Evolutionary conservation across 1,140 invertebrate genomes (phyloP), one percentile per base, ranked within the genome.

Genomic region (Acromyrmex heyeri): DNA sequence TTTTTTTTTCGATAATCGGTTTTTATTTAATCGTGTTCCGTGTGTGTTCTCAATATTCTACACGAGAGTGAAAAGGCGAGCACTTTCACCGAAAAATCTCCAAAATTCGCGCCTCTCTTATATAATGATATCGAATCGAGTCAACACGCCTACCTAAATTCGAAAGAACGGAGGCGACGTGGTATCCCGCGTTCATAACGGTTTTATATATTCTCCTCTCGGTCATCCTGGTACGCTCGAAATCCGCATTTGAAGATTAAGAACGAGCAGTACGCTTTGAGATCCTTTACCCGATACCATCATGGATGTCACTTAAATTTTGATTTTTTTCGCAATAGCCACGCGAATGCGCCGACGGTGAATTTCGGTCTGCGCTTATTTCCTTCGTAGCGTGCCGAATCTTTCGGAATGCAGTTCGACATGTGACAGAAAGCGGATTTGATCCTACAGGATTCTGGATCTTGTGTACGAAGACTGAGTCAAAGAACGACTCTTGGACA

Each of bases 21-120:
- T 57, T 57, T 69, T 48, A 24, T 69, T 50, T 24, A 8, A 16
- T 4, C 5, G 6, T 48, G 21, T 18, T 75, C 38, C 34, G 10
- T 34, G 30, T 65, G 30, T 48, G 55, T 55, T 61, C 55, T 18
- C 44, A 14, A 79, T 67, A 65, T 7, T 8, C 21, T 34, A 24
- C 3, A 38, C n/a, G 62, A 55, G 44, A 79, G 27, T 14, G 64
- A 69, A 18, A 62, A 79, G 27, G 44, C n/a, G 27, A n/a, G 69
- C 44, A 75, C 79, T 83, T 83, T 83, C 79, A 83, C 69, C 57
- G 27, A 73, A 50, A 75, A 62, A 83, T 75, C 27, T 83, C 38
- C 69, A 8, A 83, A 83, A 83, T 38, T 44, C 30, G 38, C 50
- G 14, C 27, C 55, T 62, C 69, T 62, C 55, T 61, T 83, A 75